These are phyloP conservation scores for Adelognathus sp. DNA, from an alignment of 2,888 invertebrate species.

Conservation along the genomic window DNA sequence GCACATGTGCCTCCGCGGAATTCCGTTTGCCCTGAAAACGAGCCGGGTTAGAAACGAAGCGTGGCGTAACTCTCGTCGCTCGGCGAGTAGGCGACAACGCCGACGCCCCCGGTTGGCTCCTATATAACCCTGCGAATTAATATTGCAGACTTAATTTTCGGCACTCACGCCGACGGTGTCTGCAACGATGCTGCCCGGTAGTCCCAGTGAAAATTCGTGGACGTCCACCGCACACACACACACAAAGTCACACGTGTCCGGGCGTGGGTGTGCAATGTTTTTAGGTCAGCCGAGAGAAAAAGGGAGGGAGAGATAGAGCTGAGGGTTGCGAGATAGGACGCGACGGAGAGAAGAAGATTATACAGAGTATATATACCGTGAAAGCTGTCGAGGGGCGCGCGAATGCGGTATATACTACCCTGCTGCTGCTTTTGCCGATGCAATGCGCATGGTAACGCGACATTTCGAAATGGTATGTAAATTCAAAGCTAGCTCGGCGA, in stretches of 20 bases:
- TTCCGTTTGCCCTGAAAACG: conserved; percentile 13
- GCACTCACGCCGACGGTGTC: conserved; percentile 45
- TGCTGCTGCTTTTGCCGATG: conserved; percentile 19
- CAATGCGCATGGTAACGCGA: conserved; percentile 31
- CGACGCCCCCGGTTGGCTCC: conserved; percentile 31
- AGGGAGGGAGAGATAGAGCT: not conserved
- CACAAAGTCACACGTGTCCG: not conserved
- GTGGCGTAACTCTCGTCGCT: conserved; percentile 52
- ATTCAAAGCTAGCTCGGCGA: conserved; percentile 25
- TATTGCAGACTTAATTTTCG: conserved; percentile 76
- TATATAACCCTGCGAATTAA: conserved; percentile 68
- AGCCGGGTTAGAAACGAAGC: not conserved
- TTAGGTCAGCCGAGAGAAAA: conserved; percentile 41
- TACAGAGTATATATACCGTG: not conserved
- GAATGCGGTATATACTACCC: conserved; percentile 1
- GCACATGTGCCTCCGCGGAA: not conserved
- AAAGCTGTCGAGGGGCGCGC: conserved; percentile 4
- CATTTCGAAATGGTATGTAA: conserved; percentile 45
- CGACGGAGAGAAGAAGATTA: not conserved
- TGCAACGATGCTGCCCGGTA: not conserved
- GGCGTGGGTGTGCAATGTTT: conserved; percentile 22
- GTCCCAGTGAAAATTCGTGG: conserved; percentile 1
- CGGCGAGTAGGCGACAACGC: conserved; percentile 42
- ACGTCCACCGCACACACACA: not conserved
- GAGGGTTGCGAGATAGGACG: not conserved